Evolutionary conservation across 2,113 vertebrate genomes (phyloP), one percentile per base, ranked within the genome.

Genomic region (Boulengeromyrus knoepffleri): DNA sequence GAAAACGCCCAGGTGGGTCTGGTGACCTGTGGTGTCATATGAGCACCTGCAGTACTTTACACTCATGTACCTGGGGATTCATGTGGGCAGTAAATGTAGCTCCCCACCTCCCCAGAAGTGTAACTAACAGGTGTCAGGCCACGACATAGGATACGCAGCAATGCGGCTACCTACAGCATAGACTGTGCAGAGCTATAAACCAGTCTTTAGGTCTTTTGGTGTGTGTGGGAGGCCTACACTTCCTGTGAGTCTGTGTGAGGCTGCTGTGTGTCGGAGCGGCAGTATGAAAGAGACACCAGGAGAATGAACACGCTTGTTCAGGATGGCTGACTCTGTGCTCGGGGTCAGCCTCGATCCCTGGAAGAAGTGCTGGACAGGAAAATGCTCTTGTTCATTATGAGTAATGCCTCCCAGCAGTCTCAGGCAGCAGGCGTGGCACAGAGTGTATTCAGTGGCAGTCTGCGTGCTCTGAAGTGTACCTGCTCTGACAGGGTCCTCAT

Each of bases 1-100:
- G 93, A 93, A 39, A 87, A 95, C 15, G 91, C 92, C 58, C 97
- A 97, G 96, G 97, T 93, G 91, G 88, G 90, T 89, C 31, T 1
- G 58, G 7, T 2, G 39, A 46, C 52, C 42, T 36, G 3, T 15
- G 47, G 27, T 47, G 24, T 27, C 1, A 83, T 31, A 53, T 42
- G 10, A n/a, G 24, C 1, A 9, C 45, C 84, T 85, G 4, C 74
- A 17, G 31, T 39, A 39, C 70, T 39, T 77, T 39, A 39, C 70
- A 77, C 13, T 19, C 13, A 21, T 53, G 56, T 12, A 66, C 24
- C 58, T 66, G 58, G n/a, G 58, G 9, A 66, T 27, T 12, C n/a
- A 66, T 31, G 27, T 31, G 10, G 62, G n/a, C 27, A 0, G 62
- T 12, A 70, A 70, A 27, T 31, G 10, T 12, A 27, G n/a, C n/a